Percentiles rank a stretch among this genome's conserved stretches.
Conservation (phyloP, 2,113 vertebrate species). For the Alouatta palliata region DNA sequence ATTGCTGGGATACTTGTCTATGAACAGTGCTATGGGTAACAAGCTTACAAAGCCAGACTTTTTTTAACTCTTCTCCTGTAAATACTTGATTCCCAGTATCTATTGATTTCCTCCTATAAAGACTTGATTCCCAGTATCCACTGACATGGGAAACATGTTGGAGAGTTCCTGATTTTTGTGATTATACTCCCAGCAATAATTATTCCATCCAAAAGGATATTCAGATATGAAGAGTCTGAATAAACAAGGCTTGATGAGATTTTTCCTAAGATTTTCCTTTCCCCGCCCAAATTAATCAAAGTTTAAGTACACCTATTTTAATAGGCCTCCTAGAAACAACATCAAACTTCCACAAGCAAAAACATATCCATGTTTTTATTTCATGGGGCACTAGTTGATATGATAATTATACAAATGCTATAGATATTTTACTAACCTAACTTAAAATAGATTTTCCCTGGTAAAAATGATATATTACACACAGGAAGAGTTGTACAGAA, state of each 20-base stretch:
- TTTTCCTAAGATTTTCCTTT: slow-evolving; percentile 55
- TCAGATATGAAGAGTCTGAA: slow-evolving; percentile 33
- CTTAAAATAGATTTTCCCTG: slow-evolving; percentile 16
- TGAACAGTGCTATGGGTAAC: background rate
- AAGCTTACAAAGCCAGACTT: background rate
- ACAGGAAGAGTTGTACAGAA: background rate
- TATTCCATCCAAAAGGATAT: slow-evolving; percentile 31
- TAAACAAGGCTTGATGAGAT: slow-evolving; percentile 42
- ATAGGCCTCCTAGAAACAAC: slow-evolving; percentile 34
- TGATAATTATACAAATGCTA: background rate
- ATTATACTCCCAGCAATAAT: background rate
- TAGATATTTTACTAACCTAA: background rate
- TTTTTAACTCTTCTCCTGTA: background rate
- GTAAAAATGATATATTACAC: background rate
- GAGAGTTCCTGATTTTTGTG: background rate
- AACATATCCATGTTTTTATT: slow-evolving; percentile 35
- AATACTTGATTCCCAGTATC: background rate
- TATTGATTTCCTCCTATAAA: background rate
- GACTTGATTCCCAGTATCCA: background rate
- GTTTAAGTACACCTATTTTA: slow-evolving; percentile 24
- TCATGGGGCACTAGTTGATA: background rate
- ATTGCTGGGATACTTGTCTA: background rate
- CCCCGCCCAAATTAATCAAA: background rate
- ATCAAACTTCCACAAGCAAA: slow-evolving; percentile 32
- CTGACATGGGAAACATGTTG: background rate